phyloP scores from a whole-genome alignment of 2,888 invertebrate species.

The Polia nebulosa region DNA sequence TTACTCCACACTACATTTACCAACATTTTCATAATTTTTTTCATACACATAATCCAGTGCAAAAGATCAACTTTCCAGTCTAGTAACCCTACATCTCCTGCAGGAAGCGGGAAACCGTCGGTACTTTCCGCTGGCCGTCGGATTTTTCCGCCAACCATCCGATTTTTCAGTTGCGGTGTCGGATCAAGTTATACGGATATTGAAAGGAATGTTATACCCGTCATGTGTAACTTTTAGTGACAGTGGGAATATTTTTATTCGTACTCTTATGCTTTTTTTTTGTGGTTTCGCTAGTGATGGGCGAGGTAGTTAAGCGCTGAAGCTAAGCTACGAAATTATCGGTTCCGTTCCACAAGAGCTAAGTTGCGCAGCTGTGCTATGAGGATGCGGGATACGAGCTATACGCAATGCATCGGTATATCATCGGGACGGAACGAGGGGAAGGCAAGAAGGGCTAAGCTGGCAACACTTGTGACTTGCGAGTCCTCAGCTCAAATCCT shows the following conservation, averaged over 20 bases:
- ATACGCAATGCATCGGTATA: too few relatives aligned
- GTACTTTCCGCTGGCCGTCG: conserved; percentile 16
- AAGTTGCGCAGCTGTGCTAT: too few relatives aligned
- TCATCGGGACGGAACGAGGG: too few relatives aligned
- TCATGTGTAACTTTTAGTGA: neutral
- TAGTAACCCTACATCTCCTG: conserved; percentile 1
- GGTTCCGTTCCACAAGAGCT: too few relatives aligned
- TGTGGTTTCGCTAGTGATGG: too few relatives aligned
- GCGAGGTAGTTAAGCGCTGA: too few relatives aligned
- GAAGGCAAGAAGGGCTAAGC: too few relatives aligned
- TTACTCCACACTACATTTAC: neutral
- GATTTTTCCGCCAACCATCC: conserved; percentile 22
- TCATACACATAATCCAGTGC: neutral
- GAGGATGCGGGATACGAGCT: too few relatives aligned
- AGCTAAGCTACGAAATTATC: too few relatives aligned
- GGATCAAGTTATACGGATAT: conserved; percentile 31
- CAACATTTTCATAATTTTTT: neutral
- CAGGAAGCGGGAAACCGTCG: conserved; percentile 13
- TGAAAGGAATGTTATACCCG: conserved; percentile 5
- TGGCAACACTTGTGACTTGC: too few relatives aligned
- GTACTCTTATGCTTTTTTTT: neutral
- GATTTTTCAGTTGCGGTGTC: conserved; percentile 37
- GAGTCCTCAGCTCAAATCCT: too few relatives aligned
- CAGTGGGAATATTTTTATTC: neutral
- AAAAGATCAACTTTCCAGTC: conserved; percentile 3